Conservation (phyloP, 2,888 invertebrate species). For the Ditula angustiorana region DNA sequence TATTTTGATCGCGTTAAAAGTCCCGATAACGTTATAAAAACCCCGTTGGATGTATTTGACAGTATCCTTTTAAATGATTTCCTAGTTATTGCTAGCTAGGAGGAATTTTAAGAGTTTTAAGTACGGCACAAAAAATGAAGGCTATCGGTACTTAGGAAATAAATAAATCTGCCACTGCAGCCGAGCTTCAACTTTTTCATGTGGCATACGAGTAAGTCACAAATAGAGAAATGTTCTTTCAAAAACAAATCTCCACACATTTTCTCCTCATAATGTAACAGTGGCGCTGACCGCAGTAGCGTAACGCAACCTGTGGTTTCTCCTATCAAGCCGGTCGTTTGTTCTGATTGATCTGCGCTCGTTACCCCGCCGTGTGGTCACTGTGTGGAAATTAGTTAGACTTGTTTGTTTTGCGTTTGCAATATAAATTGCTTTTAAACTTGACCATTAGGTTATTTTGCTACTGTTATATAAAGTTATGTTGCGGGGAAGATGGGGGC, state of each 20-base stretch:
- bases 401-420: conserved; percentile 18
- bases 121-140: too few species aligned
- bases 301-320: conserved; percentile 28
- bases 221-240: background rate
- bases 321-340: conserved; percentile 5
- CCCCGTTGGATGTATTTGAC: too few species aligned
- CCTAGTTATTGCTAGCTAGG: too few species aligned
- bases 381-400: conserved; percentile 17
- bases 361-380: conserved; percentile 16
- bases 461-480: background rate
- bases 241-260: background rate
- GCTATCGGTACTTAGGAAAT: too few species aligned
- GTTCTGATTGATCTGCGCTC: conserved; percentile 16
- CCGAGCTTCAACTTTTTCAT: too few species aligned
- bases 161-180: too few species aligned
- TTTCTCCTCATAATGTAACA: conserved; percentile 26
- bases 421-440: conserved; percentile 2
- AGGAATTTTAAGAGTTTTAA: too few species aligned
- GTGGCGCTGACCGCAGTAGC: conserved; percentile 29
- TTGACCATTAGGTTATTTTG: background rate
- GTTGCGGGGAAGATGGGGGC: background rate
- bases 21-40: too few species aligned
- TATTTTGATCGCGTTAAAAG: too few species aligned
- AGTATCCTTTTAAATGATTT: too few species aligned
- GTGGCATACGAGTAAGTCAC: background rate